Evolutionary conservation across 2,113 vertebrate species (phyloP).

Genomic region (Gymnocephalus cernua): DNA sequence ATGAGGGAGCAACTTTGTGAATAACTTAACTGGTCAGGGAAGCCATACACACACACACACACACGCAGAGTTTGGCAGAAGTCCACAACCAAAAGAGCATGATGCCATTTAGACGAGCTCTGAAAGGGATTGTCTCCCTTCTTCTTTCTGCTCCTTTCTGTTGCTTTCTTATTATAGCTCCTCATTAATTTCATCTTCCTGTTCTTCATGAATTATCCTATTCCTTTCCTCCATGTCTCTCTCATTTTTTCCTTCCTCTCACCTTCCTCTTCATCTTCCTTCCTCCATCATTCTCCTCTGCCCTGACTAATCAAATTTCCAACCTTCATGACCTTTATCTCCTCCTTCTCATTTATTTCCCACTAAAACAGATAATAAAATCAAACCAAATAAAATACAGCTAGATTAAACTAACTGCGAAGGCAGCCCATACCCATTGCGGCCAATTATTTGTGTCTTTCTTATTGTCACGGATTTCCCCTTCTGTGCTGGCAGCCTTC

Average conservation of each 20-base stretch:
- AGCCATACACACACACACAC: conserved; percentile 18
- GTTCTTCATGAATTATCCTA: neutral
- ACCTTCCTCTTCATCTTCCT: neutral
- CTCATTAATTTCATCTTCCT: neutral
- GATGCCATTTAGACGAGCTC: conserved; percentile 32
- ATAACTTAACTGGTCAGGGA: conserved; percentile 38
- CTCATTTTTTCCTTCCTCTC: conserved; percentile 32
- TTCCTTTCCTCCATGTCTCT: neutral
- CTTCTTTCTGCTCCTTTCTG: neutral
- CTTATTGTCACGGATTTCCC: conserved; percentile 36
- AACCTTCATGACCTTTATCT: conserved; percentile 13
- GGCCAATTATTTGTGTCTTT: conserved; percentile 59
- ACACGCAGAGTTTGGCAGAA: conserved; percentile 35
- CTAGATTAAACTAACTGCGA: conserved; percentile 35
- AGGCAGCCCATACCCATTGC: conserved; percentile 22
- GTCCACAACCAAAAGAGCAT: conserved; percentile 34
- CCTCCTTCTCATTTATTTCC: conserved; percentile 21
- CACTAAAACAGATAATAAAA: conserved; percentile 41
- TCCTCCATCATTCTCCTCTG: conserved; percentile 1
- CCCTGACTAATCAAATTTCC: conserved; percentile 32
- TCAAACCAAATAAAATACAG: conserved; percentile 33
- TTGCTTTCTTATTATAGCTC: conserved; percentile 2
- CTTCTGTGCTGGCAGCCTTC: conserved; percentile 35
- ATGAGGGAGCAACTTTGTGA: conserved; percentile 54
- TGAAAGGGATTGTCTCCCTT: conserved; percentile 11